Conservation (phyloP, 2,888 invertebrate genomes). For the Opisthograptis luteolata region DNA sequence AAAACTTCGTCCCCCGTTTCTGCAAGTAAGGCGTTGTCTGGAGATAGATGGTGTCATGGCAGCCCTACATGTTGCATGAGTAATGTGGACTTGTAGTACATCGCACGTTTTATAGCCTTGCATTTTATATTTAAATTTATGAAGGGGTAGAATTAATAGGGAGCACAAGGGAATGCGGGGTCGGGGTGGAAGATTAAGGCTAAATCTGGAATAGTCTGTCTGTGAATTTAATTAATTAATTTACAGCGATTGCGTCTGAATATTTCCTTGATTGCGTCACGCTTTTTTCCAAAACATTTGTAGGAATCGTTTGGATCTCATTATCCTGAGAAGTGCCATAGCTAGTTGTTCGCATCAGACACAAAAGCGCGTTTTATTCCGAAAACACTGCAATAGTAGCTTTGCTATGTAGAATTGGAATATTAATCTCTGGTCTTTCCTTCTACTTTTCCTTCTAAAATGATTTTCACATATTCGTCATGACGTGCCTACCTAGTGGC, state of each 20-base stretch:
- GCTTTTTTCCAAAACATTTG: no score
- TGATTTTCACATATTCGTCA: no score
- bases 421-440: no score
- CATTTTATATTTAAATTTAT: slow-evolving; percentile 29
- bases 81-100: slow-evolving; percentile 29
- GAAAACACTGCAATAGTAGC: no score
- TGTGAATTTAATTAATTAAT: slow-evolving; percentile 6
- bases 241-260: not conserved
- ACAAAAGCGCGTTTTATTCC: no score
- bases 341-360: no score
- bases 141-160: slow-evolving; percentile 30
- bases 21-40: not conserved
- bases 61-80: slow-evolving; percentile 26
- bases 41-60: not conserved
- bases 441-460: no score
- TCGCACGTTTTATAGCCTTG: slow-evolving; percentile 25
- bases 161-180: slow-evolving; percentile 25
- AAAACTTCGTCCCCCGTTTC: not conserved
- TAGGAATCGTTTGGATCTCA: no score
- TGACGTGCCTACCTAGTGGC: no score
- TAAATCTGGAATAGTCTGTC: slow-evolving; percentile 16
- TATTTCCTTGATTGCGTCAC: not conserved
- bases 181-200: slow-evolving; percentile 1
- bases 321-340: no score
- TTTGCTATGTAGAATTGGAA: no score